Conservation (phyloP, 35 echinoderm and acorn worm genomes). For the Ophiothrix spiculata region DNA sequence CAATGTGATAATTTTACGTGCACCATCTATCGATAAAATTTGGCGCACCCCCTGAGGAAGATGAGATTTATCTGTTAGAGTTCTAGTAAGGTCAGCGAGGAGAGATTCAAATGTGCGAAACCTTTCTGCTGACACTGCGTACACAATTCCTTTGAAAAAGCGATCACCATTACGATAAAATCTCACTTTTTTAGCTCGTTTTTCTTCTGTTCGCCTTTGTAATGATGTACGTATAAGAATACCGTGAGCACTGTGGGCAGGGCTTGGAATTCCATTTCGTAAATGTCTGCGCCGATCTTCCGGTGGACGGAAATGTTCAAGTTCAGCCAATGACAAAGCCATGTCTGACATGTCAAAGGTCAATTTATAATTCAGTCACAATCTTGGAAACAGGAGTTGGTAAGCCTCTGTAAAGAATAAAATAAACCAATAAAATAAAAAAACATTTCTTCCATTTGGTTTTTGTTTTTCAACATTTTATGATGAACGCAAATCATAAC, state of each 20-base stretch:
- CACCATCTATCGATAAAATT: constrained; percentile 67
- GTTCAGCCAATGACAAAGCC: constrained; percentile 51
- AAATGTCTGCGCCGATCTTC: constrained; percentile 18
- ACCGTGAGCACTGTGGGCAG: constrained; percentile 67
- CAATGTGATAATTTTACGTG: constrained; percentile 40
- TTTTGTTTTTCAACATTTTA: not conserved
- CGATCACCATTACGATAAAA: constrained; percentile 72
- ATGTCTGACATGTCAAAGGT: constrained; percentile 36
- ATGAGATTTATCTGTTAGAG: constrained; percentile 59
- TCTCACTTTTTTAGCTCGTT: constrained; percentile 65
- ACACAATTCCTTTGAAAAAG: constrained; percentile 61
- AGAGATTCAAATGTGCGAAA: constrained; percentile 77
- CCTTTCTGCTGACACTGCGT: constrained; percentile 59
- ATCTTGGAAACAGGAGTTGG: not conserved
- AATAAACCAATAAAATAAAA: not conserved
- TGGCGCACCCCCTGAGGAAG: constrained; percentile 67
- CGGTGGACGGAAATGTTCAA: constrained; percentile 86
- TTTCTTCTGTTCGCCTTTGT: constrained; percentile 45
- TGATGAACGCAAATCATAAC: not conserved
- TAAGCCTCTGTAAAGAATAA: not conserved
- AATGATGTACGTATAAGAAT: constrained; percentile 55
- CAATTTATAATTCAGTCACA: not conserved
- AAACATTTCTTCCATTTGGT: not conserved
- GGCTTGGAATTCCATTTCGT: constrained; percentile 45
- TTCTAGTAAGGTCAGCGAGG: constrained; percentile 60